These are phyloP conservation scores for Hirudo medicinalis DNA, from an alignment of 1,140 invertebrate species.

Conservation along the genomic window DNA sequence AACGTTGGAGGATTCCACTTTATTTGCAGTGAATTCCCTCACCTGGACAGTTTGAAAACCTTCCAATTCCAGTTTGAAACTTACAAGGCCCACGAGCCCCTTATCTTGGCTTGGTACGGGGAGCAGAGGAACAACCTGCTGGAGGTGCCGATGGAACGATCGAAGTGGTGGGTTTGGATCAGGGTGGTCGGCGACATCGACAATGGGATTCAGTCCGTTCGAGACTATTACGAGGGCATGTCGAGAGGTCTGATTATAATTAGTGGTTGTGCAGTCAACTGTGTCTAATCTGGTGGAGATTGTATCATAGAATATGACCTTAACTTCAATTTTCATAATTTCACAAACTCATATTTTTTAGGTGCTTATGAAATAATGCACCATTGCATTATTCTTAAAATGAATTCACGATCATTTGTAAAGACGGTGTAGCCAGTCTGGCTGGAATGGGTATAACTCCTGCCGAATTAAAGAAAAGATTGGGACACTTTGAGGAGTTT, in stretches of 20 bases:
- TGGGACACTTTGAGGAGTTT: conserved; percentile 40
- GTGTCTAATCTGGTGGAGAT: too few relatives aligned
- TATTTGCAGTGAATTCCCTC: conserved; percentile 27
- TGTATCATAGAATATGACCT: too few relatives aligned
- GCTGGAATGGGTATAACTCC: conserved; percentile 39
- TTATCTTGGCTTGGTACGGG: conserved; percentile 36
- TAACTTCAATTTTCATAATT: too few relatives aligned
- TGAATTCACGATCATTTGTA: not conserved
- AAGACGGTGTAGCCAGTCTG: conserved; percentile 37
- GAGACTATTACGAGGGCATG: not conserved
- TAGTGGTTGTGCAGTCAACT: too few relatives aligned
- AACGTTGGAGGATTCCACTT: not conserved
- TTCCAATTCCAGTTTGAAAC: conserved; percentile 33
- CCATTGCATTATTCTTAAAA: not conserved
- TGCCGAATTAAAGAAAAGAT: conserved; percentile 34
- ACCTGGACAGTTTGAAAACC: conserved; percentile 40
- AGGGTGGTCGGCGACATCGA: not conserved
- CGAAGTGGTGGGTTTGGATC: conserved; percentile 33
- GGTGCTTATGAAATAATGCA: too few relatives aligned
- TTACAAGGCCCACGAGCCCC: conserved; percentile 29
- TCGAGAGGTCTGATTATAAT: not conserved
- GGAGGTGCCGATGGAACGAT: conserved; percentile 31
- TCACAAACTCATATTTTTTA: too few relatives aligned
- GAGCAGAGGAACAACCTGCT: conserved; percentile 36
- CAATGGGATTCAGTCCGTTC: not conserved